Evolutionary conservation across 2,797 vertebrate species (phyloP), one percentile per base, ranked within the genome.

Genomic region (Poeciliopsis gracilis): DNA sequence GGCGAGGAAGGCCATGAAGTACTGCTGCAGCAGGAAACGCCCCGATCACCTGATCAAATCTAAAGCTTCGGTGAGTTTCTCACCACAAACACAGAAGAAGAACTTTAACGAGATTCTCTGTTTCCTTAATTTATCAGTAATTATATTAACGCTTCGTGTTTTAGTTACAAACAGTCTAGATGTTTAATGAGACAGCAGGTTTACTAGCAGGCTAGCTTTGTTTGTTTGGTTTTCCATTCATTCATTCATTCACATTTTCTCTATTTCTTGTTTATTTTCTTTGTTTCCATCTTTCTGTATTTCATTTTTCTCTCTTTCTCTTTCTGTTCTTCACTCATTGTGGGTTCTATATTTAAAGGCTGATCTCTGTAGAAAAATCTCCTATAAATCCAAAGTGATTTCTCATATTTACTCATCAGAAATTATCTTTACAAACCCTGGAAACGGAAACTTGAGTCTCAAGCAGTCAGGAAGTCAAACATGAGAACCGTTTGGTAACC

Each of bases 1-100:
- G 84, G 97, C 97, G 18, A 95, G 97, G 85, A 95, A 92, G 3
- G 97, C 97, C 55, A 94, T 98, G 86, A 95, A 94, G 30, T 97
- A 96, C 79, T 96, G 96, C 95, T 98, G 97, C 55, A 87, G 96
- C 90, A 94, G 93, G 85, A 95, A 96, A 82, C 95, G 94, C 0
- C 92, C 95, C 0, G 95, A 96, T 59, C 97, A 97, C 77, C 95
- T 96, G 25, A 94, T 97, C 89, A 99, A 98, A 85, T 95, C 97
- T 77, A 98, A 98, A 90, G 94, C 96, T 23, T 95, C 97, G 0
- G 98, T 99, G 91, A 97, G 97, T 95, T 38, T 18, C 46, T 33
- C 16, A 0, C 1, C 67, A 15, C 20, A 47, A 74, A 77, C 23
- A 12, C 15, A 70, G 15, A 61, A 36, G 49, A 30, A 38, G 49